Evolutionary conservation across 2,888 invertebrate genomes (phyloP).

Genomic region (Diarsia dahlii): DNA sequence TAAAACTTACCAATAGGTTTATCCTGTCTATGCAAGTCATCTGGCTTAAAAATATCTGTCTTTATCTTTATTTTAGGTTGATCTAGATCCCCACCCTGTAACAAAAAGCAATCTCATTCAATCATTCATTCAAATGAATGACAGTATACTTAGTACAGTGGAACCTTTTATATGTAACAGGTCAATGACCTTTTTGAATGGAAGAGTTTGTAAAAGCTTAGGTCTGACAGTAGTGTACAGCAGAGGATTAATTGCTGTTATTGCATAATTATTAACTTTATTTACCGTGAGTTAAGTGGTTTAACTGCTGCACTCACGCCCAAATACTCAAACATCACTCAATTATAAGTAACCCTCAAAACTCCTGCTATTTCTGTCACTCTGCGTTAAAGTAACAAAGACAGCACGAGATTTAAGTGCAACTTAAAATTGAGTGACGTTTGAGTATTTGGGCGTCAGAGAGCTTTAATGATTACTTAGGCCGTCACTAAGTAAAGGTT

Average conservation of each 20-base stretch:
- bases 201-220: neutral
- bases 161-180: conserved; percentile 28
- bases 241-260: neutral
- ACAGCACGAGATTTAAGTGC: too few species aligned
- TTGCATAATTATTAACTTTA: too few species aligned
- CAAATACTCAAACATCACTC: too few species aligned
- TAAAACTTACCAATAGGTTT: conserved; percentile 70
- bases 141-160: conserved; percentile 21
- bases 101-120: conserved; percentile 42
- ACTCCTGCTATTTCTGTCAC: too few species aligned
- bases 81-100: conserved; percentile 84
- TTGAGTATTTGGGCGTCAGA: too few species aligned
- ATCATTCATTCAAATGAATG: conserved; percentile 24
- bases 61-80: conserved; percentile 90
- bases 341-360: too few species aligned
- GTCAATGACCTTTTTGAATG: neutral
- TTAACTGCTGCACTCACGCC: too few species aligned
- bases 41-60: conserved; percentile 89
- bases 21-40: conserved; percentile 84
- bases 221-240: neutral
- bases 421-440: too few species aligned
- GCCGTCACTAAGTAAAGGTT: too few species aligned
- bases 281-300: too few species aligned
- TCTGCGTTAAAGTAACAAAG: too few species aligned
- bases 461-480: too few species aligned